These are phyloP conservation scores for Archips xylosteana DNA, from an alignment of 2,888 invertebrate genomes.

Conservation along the genomic window DNA sequence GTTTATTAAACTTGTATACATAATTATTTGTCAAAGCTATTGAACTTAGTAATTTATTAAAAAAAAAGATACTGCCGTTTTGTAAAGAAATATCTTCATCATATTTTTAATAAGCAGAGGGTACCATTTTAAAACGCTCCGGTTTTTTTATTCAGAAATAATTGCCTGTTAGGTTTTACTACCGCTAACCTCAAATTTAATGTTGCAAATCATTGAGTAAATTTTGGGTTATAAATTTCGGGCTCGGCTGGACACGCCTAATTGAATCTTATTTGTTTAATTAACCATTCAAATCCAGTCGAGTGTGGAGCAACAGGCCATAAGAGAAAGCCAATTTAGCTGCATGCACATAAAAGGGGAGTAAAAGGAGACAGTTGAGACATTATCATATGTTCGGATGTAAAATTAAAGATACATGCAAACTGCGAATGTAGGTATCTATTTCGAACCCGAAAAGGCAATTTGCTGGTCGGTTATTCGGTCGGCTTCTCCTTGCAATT, in stretches of 20 bases:
- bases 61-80: neutral
- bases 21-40: neutral
- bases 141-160: neutral
- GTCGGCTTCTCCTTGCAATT: constrained; percentile 61
- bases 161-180: constrained; percentile 20
- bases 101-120: constrained; percentile 1
- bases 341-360: neutral
- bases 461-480: constrained; percentile 13
- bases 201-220: constrained; percentile 36
- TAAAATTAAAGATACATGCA: constrained; percentile 1
- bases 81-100: neutral
- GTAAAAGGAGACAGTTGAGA: neutral
- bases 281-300: constrained; percentile 23
- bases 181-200: constrained; percentile 21
- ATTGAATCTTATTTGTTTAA: constrained; percentile 33
- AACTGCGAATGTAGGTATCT: neutral
- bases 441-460: constrained; percentile 50
- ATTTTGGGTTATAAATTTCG: constrained; percentile 31
- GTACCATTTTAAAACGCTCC: neutral
- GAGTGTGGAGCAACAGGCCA: constrained; percentile 20
- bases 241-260: constrained; percentile 27
- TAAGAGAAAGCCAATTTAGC: constrained; percentile 3
- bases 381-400: neutral
- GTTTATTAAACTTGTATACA: constrained; percentile 11
- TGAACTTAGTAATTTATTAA: neutral